phyloP scores from a whole-genome alignment of 2,888 invertebrate genomes.

The Oxycera nigricornis region DNA sequence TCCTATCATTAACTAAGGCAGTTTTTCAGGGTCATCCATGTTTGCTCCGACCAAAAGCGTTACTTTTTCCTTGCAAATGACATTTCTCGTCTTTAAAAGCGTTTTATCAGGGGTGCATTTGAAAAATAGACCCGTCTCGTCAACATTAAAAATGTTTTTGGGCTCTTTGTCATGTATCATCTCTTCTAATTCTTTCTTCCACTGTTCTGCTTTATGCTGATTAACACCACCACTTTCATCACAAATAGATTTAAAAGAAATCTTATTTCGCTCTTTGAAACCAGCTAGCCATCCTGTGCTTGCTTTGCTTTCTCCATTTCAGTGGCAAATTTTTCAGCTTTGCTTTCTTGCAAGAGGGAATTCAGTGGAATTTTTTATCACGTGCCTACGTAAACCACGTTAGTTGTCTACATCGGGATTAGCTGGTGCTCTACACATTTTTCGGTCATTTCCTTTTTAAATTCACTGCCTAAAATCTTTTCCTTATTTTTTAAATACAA shows the following conservation, averaged over 20 bases:
- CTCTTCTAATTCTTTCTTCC: too few species aligned
- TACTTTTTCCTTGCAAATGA: not conserved
- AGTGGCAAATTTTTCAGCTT: not conserved
- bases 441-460: too few species aligned
- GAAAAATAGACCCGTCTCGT: not conserved
- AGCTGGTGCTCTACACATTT: too few species aligned
- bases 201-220: too few species aligned
- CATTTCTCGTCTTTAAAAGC: too few species aligned
- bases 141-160: too few species aligned
- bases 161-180: not conserved
- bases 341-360: not conserved
- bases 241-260: too few species aligned
- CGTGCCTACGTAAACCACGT: too few species aligned
- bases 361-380: too few species aligned
- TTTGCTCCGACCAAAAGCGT: not conserved
- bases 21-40: not conserved
- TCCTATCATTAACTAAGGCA: not conserved
- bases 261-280: too few species aligned
- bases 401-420: too few species aligned
- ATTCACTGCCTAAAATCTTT: not conserved
- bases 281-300: not conserved
- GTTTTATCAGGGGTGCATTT: not conserved
- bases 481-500: not conserved
- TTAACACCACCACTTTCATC: too few species aligned
- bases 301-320: not conserved